These are phyloP conservation scores for Sylvia atricapilla DNA, from an alignment of 2,113 vertebrate species.

Conservation along the genomic window DNA sequence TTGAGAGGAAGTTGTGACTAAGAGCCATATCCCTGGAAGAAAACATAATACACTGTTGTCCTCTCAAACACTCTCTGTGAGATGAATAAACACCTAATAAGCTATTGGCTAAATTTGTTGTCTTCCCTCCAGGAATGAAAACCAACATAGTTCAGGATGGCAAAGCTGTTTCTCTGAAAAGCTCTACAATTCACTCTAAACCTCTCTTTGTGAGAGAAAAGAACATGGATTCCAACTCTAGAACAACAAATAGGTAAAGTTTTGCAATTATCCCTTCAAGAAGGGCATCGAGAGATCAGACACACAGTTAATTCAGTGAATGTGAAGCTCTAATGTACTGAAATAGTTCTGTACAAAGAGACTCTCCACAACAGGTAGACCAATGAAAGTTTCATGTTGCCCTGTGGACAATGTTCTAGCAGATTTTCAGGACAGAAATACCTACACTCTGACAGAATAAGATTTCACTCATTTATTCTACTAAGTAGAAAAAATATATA, in stretches of 20 bases:
- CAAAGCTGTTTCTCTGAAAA: not conserved
- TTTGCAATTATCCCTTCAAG: not conserved
- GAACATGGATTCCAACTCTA: not conserved
- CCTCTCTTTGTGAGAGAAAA: not conserved
- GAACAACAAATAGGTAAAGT: not conserved
- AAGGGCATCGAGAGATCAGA: not conserved
- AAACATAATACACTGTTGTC: not conserved
- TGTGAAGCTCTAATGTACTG: not conserved
- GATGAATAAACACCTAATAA: not conserved
- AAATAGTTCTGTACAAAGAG: not conserved
- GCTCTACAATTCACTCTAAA: not conserved
- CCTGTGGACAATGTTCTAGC: not conserved
- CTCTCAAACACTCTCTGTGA: not conserved
- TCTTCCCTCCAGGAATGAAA: not conserved
- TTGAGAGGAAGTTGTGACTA: not conserved
- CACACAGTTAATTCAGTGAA: not conserved
- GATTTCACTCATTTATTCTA: not conserved
- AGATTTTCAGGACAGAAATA: not conserved
- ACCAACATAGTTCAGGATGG: not conserved
- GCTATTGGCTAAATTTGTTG: not conserved
- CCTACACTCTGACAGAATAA: not conserved
- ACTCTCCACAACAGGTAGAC: not conserved
- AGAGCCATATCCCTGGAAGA: not conserved
- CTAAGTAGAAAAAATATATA: not conserved
- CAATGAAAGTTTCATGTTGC: not conserved